Conservation (phyloP, 2,888 invertebrate species). For the Acanthosoma haemorrhoidale region DNA sequence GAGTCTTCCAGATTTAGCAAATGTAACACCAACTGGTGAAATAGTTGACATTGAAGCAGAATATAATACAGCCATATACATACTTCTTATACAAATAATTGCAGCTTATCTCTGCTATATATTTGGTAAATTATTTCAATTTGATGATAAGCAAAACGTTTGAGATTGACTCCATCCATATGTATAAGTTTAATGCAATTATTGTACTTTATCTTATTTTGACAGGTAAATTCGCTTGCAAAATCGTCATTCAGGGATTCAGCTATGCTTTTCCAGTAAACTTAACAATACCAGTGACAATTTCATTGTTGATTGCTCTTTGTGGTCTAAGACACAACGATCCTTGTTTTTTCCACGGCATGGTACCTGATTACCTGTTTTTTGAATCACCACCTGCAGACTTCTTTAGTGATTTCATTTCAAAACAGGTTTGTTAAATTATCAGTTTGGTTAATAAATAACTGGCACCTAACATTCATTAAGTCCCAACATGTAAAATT, state of each 20-base stretch:
- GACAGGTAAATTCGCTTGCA: constrained; percentile 85
- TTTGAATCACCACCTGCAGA: constrained; percentile 83
- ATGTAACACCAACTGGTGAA: constrained; percentile 69
- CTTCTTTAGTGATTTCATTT: constrained; percentile 75
- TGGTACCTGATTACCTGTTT: constrained; percentile 83
- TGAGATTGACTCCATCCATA: background rate
- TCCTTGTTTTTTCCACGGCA: constrained; percentile 80
- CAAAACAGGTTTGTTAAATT: constrained; percentile 55
- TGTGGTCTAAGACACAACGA: constrained; percentile 82
- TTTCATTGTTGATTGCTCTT: constrained; percentile 78
- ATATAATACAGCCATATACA: constrained; percentile 67
- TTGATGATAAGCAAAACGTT: background rate
- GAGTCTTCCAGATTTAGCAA: constrained; percentile 64
- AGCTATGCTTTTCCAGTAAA: constrained; percentile 95
- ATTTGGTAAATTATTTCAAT: constrained; percentile 54
- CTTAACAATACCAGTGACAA: constrained; percentile 82
- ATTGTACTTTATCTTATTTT: background rate
- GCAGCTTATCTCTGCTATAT: constrained; percentile 85
- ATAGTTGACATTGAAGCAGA: constrained; percentile 65
- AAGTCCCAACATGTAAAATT: too few relatives aligned
- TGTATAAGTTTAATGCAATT: background rate
- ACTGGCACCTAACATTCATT: too few relatives aligned
- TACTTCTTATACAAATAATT: constrained; percentile 72
- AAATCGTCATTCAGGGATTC: constrained; percentile 93
- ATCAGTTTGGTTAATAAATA: background rate